These are phyloP conservation scores for Tanytarsus gracilentus DNA, from an alignment of 2,888 invertebrate species.

Conservation along the genomic window DNA sequence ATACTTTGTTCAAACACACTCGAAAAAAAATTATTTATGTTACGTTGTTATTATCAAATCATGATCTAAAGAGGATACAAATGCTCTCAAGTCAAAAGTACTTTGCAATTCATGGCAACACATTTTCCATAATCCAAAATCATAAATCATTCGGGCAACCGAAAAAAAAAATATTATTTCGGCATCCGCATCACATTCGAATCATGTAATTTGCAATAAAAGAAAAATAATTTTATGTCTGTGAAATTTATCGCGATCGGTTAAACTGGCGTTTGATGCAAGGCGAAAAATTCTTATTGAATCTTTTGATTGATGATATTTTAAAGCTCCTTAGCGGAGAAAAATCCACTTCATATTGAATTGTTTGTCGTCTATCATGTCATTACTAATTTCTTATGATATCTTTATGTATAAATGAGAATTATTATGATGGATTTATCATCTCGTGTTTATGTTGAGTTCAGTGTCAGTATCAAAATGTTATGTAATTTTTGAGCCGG, in stretches of 20 bases:
- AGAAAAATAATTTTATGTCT: background rate
- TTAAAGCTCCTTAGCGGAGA: background rate
- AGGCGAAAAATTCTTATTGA: background rate
- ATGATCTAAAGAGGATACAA: background rate
- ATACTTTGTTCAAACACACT: background rate
- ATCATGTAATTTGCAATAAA: background rate
- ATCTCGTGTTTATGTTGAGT: too few species aligned
- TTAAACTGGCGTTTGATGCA: background rate
- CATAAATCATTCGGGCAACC: constrained; percentile 2
- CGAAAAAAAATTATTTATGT: background rate
- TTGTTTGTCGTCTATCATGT: background rate
- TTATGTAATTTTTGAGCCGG: too few species aligned
- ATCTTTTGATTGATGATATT: constrained; percentile 6
- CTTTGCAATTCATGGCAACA: too few species aligned
- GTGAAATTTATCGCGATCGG: background rate
- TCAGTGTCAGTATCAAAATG: too few species aligned
- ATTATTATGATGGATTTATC: too few species aligned
- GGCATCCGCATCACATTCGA: constrained; percentile 10
- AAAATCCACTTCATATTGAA: background rate
- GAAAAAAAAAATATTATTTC: background rate
- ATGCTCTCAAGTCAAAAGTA: too few species aligned
- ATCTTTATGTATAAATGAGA: too few species aligned
- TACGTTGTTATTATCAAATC: background rate
- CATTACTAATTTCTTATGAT: background rate
- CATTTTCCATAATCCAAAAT: constrained; percentile 1